These are phyloP conservation scores for Addax nasomaculatus DNA, from an alignment of 2,113 vertebrate species.

Conservation along the genomic window DNA sequence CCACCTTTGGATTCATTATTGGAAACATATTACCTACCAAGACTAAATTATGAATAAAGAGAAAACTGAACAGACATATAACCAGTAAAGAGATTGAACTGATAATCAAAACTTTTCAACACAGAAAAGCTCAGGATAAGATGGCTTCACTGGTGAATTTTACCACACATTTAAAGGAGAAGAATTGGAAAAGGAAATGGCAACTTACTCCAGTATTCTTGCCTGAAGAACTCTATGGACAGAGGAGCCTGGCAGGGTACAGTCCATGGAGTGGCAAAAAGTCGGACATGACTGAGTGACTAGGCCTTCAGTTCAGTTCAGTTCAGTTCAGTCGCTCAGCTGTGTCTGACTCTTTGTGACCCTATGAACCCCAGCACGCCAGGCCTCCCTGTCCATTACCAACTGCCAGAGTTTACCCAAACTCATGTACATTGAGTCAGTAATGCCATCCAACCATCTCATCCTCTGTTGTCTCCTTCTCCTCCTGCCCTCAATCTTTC, in stretches of 20 bases:
- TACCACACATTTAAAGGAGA: not conserved
- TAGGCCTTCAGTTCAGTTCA: not conserved
- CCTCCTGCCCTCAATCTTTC: not conserved
- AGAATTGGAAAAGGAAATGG: not conserved
- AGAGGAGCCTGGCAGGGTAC: not conserved
- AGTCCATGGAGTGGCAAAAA: not conserved
- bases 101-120: not conserved
- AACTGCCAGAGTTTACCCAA: not conserved
- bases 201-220: not conserved
- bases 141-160: not conserved
- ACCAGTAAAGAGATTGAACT: not conserved
- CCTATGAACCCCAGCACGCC: fast-evolving
- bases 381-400: not conserved
- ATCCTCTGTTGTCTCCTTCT: not conserved
- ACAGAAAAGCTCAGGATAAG: not conserved
- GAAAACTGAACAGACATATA: not conserved
- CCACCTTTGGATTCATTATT: not conserved
- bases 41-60: not conserved
- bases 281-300: not conserved
- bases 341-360: not conserved
- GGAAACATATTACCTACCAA: not conserved
- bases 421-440: not conserved
- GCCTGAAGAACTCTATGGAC: not conserved
- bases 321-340: not conserved
- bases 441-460: not conserved